Evolutionary conservation across 2,888 invertebrate genomes (phyloP), one percentile per base, ranked within the genome.

Genomic region (Lottia gigantea): DNA sequence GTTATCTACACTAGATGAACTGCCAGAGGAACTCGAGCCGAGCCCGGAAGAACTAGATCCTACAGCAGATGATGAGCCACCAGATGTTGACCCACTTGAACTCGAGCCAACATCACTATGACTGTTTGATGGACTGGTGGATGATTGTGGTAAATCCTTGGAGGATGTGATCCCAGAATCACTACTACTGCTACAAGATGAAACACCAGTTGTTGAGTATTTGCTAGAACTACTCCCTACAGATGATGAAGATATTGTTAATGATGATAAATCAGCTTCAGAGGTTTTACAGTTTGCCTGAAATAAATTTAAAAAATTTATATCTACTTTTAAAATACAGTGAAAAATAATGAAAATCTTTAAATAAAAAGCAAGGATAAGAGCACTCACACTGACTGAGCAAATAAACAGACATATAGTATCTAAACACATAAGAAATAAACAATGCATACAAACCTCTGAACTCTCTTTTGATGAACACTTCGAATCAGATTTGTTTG

Each of bases 41-140:
- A 26, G n/a, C 6, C 40, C 64, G 14, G 19, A 19, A 1, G 64
- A 64, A 19, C 23, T 45, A 14, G 65, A 31, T n/a, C 40, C 40
- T 65, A 19, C 55, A 55, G 23, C 14, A 11, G 19, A 19, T 55
- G 23, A 23, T 7, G 65, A 65, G 16, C 23, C n/a, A 8, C 19
- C 40, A n/a, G 46, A n/a, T 65, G 23, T 14, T 45, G 40, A 46
- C 6, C 23, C 40, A 23, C 23, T 45, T 3, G 40, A 46, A n/a
- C 45, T 19, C n/a, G 23, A 46, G 40, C 26, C 65, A 25, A 63
- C 25, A 25, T 63, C 63, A 23, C 46, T 45, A 45, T n/a, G 23
- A n/a, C 26, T 23, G 65, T 2, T n/a, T 65, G 65, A 65, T 45
- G 65, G 19, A 65, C 65, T 46, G 65, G 65, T 46, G 11, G 55